These are phyloP conservation scores for Zingel zingel DNA, from an alignment of 2,113 vertebrate species.

Conservation along the genomic window DNA sequence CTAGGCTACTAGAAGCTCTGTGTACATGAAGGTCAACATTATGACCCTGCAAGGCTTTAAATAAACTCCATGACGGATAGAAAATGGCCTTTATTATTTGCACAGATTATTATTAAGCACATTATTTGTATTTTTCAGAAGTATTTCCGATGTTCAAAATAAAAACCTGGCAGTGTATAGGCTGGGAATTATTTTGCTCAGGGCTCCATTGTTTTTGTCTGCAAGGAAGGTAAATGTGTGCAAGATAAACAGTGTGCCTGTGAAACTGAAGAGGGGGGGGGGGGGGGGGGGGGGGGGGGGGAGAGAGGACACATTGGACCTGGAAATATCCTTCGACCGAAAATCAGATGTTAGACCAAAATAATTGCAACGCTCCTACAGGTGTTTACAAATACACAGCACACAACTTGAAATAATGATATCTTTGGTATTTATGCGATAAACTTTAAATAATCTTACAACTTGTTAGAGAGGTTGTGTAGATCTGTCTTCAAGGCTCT, in stretches of 20 bases:
- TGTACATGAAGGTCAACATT: conserved; percentile 45
- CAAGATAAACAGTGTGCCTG: conserved; percentile 17
- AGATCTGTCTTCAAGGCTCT: not conserved
- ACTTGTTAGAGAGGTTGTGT: not conserved
- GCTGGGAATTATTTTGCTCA: conserved; percentile 14
- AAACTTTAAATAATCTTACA: conserved; percentile 6
- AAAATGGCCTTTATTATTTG: conserved; percentile 35
- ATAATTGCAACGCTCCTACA: not conserved
- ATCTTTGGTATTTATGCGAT: conserved; percentile 29
- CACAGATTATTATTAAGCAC: conserved; percentile 17
- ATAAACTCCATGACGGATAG: conserved; percentile 11
- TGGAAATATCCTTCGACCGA: conserved; percentile 9
- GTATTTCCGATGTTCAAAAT: conserved; percentile 25
- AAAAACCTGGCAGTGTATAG: conserved; percentile 19
- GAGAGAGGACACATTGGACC: not conserved
- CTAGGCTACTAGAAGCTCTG: not conserved
- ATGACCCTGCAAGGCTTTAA: not conserved
- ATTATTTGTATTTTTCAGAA: conserved; percentile 9
- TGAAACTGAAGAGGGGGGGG: not conserved
- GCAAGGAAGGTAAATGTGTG: conserved; percentile 26
- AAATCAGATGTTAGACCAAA: not conserved
- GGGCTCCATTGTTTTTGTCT: conserved; percentile 45
- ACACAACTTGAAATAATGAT: not conserved
- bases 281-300: no score
- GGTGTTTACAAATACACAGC: not conserved